Evolutionary conservation across 2,888 invertebrate species (phyloP).

Genomic region (Notodonta dromedarius): DNA sequence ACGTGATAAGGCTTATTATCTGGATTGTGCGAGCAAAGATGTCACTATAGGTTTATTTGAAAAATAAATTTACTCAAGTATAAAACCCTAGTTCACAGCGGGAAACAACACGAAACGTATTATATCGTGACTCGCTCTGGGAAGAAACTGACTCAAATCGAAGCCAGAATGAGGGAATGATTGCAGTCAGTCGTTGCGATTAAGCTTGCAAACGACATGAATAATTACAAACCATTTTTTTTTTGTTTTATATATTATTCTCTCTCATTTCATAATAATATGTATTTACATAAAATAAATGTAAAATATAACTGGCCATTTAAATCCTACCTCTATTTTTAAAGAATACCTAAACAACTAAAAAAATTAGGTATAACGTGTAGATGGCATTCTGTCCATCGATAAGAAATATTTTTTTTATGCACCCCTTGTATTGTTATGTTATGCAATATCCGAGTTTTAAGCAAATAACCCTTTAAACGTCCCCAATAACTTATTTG

Average conservation of each 20-base stretch:
- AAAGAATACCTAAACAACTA: neutral
- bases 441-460: conserved; percentile 7
- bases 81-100: conserved; percentile 48
- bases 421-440: conserved; percentile 3
- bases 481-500: conserved; percentile 67
- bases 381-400: neutral
- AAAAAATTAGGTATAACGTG: neutral
- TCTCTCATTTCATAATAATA: neutral
- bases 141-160: conserved; percentile 37
- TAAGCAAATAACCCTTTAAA: conserved; percentile 48
- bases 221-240: conserved; percentile 4
- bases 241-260: neutral
- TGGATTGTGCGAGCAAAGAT: conserved; percentile 5
- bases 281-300: neutral
- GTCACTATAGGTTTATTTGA: conserved; percentile 7
- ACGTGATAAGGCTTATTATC: conserved; percentile 3
- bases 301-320: neutral
- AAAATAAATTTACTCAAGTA: conserved; percentile 26
- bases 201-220: conserved; percentile 7
- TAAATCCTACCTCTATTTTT: neutral
- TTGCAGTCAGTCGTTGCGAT: conserved; percentile 22
- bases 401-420: neutral
- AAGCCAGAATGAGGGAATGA: conserved; percentile 33
- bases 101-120: conserved; percentile 55
- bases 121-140: conserved; percentile 53